phyloP scores from a whole-genome alignment of 1,140 invertebrate species.

The Campoletis sonorensis region DNA sequence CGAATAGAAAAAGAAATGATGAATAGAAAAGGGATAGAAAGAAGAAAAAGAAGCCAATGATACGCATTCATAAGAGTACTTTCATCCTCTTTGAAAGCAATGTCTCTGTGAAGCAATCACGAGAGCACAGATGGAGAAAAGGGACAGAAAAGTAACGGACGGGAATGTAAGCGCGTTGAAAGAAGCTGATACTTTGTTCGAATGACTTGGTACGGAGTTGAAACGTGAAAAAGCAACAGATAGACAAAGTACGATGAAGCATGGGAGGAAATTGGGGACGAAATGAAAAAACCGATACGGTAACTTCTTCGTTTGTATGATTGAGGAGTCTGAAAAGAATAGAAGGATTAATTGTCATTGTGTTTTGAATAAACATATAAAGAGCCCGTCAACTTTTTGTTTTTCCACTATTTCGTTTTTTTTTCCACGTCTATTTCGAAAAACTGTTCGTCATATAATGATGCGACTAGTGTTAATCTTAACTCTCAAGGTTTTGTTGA shows the following conservation, averaged over 20 bases:
- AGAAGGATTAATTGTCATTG: too few relatives aligned
- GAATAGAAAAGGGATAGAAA: background rate
- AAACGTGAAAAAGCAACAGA: background rate
- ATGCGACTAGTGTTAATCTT: background rate
- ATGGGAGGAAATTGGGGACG: background rate
- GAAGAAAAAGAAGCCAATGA: background rate
- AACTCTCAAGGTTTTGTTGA: background rate
- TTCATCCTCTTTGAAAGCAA: background rate
- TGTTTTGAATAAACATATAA: too few relatives aligned
- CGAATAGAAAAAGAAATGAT: background rate
- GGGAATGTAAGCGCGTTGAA: background rate
- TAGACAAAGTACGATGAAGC: background rate
- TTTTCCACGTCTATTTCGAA: background rate
- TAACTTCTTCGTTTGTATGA: too few relatives aligned
- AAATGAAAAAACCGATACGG: background rate
- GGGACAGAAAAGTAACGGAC: background rate
- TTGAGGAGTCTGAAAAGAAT: too few relatives aligned
- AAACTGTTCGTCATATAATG: background rate
- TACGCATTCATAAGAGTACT: background rate
- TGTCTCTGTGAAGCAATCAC: background rate
- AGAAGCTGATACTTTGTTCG: too few relatives aligned
- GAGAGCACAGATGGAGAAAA: conserved; percentile 1
- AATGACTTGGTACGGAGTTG: too few relatives aligned
- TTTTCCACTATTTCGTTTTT: background rate
- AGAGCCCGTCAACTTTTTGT: too few relatives aligned